Evolutionary conservation across 2,888 invertebrate species (phyloP).

Genomic region (Drosophila barbarae): DNA sequence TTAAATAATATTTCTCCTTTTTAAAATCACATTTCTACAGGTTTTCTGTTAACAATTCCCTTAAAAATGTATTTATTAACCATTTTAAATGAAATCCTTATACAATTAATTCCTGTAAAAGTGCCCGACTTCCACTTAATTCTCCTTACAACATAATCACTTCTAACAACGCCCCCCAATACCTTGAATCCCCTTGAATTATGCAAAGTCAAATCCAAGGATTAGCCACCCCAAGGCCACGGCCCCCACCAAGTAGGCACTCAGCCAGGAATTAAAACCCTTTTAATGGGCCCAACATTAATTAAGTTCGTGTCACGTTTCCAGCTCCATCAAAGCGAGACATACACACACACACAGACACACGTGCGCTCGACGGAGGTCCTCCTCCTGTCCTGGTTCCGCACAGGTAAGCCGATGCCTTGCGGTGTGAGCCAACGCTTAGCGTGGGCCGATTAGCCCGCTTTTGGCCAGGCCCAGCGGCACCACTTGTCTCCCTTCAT

Average conservation of each 20-base stretch:
- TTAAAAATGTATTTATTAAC: not conserved
- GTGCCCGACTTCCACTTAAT: not conserved
- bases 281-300: conserved; percentile 23
- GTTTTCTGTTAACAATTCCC: not conserved
- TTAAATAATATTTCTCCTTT: not conserved
- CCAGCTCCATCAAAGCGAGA: conserved; percentile 28
- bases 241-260: conserved; percentile 1
- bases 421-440: conserved; percentile 66
- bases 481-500: conserved; percentile 28
- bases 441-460: conserved; percentile 71
- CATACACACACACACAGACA: conserved; percentile 7
- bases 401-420: conserved; percentile 69
- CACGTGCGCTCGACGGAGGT: not conserved
- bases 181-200: not conserved
- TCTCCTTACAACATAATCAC: not conserved
- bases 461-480: conserved; percentile 37
- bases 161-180: not conserved
- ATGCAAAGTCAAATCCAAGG: conserved; percentile 4
- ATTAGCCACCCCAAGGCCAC: conserved; percentile 5
- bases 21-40: not conserved
- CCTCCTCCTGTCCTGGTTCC: conserved; percentile 1
- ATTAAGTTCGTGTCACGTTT: conserved; percentile 36
- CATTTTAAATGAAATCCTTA: not conserved
- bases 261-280: conserved; percentile 19
- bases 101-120: not conserved